Percentiles rank a stretch among this genome's conserved stretches.
phyloP scores from a whole-genome alignment of 1,140 invertebrate species.

The Olivierus martensii region DNA sequence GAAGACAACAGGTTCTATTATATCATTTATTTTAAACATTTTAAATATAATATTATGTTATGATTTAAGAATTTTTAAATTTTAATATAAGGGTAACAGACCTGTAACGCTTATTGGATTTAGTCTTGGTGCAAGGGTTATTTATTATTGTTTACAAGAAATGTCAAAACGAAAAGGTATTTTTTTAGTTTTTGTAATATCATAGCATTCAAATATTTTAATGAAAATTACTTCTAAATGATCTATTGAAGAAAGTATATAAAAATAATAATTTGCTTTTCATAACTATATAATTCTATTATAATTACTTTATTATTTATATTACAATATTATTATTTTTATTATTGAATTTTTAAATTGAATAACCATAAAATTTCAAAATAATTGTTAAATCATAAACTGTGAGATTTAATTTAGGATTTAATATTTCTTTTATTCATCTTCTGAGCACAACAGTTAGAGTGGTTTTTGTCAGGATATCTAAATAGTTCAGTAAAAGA shows the following conservation, averaged over 20 bases:
- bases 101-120: constrained; percentile 59
- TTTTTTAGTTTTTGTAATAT: not conserved
- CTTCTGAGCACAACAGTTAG: no score
- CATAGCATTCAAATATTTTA: not conserved
- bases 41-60: not conserved
- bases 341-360: no score
- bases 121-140: constrained; percentile 53
- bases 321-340: no score
- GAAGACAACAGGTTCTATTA: constrained; percentile 38
- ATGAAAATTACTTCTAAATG: not conserved
- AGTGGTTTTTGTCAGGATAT: no score
- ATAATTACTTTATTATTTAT: no score
- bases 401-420: no score
- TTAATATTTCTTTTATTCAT: no score
- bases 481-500: no score
- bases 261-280: no score
- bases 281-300: no score
- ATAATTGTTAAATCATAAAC: no score
- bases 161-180: constrained; percentile 36
- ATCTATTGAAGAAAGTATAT: not conserved
- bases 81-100: constrained; percentile 36
- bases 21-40: not conserved
- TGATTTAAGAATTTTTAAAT: not conserved
- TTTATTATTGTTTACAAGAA: constrained; percentile 49
- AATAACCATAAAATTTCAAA: no score